A percentile compares a stretch with the other conserved stretches of the same genome.
Conservation (phyloP, 2,113 vertebrate genomes). For the Semnornis frantzii region DNA sequence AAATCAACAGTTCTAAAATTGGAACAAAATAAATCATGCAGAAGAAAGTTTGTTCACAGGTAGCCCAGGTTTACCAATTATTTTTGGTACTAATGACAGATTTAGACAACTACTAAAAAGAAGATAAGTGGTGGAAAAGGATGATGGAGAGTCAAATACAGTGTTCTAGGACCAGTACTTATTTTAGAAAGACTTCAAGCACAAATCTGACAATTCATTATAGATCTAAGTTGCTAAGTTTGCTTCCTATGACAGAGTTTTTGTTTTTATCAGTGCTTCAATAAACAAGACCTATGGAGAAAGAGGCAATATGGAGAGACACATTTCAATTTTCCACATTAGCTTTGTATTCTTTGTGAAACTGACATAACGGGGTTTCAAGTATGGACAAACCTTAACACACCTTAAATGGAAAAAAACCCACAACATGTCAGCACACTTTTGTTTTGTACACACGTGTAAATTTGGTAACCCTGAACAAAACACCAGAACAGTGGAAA, state of each 20-base stretch:
- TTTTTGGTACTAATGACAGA: fast-evolving
- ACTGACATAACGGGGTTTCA: background rate
- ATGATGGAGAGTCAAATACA: background rate
- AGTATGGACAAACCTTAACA: background rate
- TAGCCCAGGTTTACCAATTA: background rate
- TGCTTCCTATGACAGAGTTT: background rate
- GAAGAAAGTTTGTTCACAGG: background rate
- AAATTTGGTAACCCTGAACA: background rate
- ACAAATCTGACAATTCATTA: background rate
- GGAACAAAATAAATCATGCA: background rate
- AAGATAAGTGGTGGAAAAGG: background rate
- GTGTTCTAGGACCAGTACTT: background rate
- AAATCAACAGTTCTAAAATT: background rate
- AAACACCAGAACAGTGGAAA: background rate
- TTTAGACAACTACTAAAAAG: background rate
- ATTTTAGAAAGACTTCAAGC: background rate
- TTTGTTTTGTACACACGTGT: background rate
- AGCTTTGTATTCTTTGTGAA: background rate
- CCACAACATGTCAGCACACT: background rate
- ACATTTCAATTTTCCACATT: background rate
- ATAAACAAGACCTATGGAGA: background rate
- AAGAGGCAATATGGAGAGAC: background rate
- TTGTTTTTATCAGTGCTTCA: background rate
- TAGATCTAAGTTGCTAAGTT: background rate
- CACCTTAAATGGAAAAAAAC: background rate